Base-by-base conservation (phyloP, 30 jellyfish, hydroid and myxozoan genomes). In the Euphysa ruthae region DNA sequence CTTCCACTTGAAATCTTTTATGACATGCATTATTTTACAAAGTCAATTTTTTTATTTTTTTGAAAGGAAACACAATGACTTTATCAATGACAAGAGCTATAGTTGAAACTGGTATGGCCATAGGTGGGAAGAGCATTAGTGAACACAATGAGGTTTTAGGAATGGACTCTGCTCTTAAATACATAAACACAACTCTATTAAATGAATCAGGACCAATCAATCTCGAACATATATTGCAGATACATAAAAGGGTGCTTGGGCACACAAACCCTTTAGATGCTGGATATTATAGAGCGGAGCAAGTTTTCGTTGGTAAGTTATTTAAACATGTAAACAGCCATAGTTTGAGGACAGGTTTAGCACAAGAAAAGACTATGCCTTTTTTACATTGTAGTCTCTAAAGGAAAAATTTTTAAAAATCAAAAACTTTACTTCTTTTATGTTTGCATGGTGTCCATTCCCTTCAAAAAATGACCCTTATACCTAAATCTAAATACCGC, bases 31-130 rank as follows among this genome's bases (percentile, higher is more conserved):
- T n/a, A n/a, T n/a, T n/a, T n/a, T n/a, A n/a, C n/a, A n/a, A n/a
- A n/a, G n/a, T n/a, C n/a, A n/a, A n/a, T n/a, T n/a, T n/a, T n/a
- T n/a, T n/a, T n/a, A n/a, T n/a, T n/a, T n/a, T n/a, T n/a, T n/a
- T n/a, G n/a, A n/a, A n/a, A n/a, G n/a, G n/a, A n/a, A 87, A 87
- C 77, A 87, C 97, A 30, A 78, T 87, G 97, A 87, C 97, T 7
- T 58, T 87, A n/a, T 87, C 97, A 0, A 87, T 87, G 97, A 87
- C 97, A 56, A 73, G 97, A 43, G 77, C 97, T 28, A 87, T 87
- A 52, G 89, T 87, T 30, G 97, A 87, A 70, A 79, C 91, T 25
- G 94, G 94, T 15, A 74, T 87, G 1, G 97, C 97, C 2, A 90
- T 87, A 57, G 97, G 97, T 7, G 97, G 97, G 19, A 87, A 87